phyloP scores from a whole-genome alignment of 2,888 invertebrate species.

The Sinhomidia bicolor region DNA sequence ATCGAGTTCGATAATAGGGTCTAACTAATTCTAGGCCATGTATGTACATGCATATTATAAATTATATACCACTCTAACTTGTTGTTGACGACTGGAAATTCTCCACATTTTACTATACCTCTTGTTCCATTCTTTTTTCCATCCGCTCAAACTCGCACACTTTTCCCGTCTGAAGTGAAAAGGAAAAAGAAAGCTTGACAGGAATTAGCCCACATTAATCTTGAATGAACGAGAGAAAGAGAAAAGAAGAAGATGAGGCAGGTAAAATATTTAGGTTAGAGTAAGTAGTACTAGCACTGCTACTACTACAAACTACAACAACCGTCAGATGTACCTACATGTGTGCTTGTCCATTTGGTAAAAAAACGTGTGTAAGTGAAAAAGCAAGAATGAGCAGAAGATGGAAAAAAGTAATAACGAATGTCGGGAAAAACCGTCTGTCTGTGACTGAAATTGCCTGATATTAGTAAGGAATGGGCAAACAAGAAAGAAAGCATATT shows the following conservation, averaged over 20 bases:
- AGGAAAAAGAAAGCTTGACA: conserved; percentile 50
- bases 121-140: neutral
- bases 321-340: neutral
- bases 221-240: conserved; percentile 40
- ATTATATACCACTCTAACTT: neutral
- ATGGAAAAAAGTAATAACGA: conserved; percentile 40
- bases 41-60: too few relatives aligned
- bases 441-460: conserved; percentile 17
- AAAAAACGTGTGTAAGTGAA: neutral
- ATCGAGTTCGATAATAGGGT: neutral
- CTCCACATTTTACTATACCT: neutral
- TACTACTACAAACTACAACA: too few relatives aligned
- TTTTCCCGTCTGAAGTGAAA: conserved; percentile 15
- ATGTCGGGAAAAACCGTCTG: conserved; percentile 41
- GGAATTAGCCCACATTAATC: conserved; percentile 69
- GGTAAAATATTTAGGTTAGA: conserved; percentile 50
- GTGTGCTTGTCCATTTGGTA: neutral
- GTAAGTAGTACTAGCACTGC: neutral
- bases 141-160: conserved; percentile 2
- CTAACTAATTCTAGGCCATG: too few relatives aligned
- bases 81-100: neutral
- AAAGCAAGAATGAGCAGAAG: neutral
- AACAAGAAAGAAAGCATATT: neutral
- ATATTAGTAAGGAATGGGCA: neutral
- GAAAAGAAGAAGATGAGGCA: conserved; percentile 14